phyloP scores from a whole-genome alignment of 1,140 invertebrate species.

The Eriocheir sinensis region DNA sequence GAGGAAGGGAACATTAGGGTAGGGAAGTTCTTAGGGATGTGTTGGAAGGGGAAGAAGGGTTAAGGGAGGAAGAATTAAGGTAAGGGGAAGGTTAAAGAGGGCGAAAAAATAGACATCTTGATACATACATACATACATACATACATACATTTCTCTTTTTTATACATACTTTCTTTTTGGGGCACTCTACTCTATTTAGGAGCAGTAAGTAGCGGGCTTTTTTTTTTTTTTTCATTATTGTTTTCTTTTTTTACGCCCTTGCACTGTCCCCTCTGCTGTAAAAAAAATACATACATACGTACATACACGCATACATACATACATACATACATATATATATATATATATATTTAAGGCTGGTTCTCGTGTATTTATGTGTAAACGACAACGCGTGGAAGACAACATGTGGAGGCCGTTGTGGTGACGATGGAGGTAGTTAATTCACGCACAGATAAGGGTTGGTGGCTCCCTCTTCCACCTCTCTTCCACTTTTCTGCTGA shows the following conservation, averaged over 20 bases:
- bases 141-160: background rate
- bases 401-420: too few relatives aligned
- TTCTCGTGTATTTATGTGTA: background rate
- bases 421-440: background rate
- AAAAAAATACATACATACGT: conserved; percentile 13
- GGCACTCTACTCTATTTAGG: too few relatives aligned
- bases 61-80: background rate
- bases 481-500: background rate
- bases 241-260: background rate
- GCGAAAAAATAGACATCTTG: background rate
- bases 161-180: too few relatives aligned
- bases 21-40: background rate
- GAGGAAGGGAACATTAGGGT: background rate
- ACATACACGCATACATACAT: conserved; percentile 48
- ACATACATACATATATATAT: conserved; percentile 54
- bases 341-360: conserved; percentile 1
- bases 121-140: too few relatives aligned
- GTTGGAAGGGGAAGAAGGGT: background rate
- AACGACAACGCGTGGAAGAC: too few relatives aligned
- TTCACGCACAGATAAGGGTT: background rate
- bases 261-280: too few relatives aligned
- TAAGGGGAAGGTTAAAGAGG: background rate
- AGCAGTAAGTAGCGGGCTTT: background rate
- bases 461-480: background rate
- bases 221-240: background rate